phyloP scores from a whole-genome alignment of 2,888 invertebrate genomes.

The Bruchidius siliquastri region DNA sequence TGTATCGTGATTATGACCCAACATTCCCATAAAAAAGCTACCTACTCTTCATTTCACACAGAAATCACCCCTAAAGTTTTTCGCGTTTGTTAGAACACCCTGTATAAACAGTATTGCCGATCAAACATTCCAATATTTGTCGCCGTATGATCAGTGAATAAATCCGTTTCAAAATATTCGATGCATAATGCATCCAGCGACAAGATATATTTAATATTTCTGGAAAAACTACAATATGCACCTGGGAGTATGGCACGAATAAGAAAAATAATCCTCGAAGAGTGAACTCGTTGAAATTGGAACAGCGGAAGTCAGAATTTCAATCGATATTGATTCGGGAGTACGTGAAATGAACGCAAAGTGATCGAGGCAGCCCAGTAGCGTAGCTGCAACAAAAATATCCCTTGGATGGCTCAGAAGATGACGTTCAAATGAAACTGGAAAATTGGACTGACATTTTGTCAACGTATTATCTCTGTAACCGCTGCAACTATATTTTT shows the following conservation, averaged over 20 bases:
- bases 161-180: slow-evolving; percentile 21
- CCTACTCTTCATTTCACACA: too few relatives aligned
- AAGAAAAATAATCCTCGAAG: slow-evolving; percentile 10
- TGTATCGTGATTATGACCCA: too few relatives aligned
- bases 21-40: too few relatives aligned
- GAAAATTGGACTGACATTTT: too few relatives aligned
- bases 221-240: slow-evolving; percentile 8
- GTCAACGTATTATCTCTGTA: too few relatives aligned
- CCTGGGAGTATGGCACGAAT: slow-evolving; percentile 8
- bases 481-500: too few relatives aligned
- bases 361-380: slow-evolving; percentile 3
- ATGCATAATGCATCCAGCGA: background rate
- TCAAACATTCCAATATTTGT: too few relatives aligned
- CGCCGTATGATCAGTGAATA: background rate
- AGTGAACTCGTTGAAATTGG: slow-evolving; percentile 17
- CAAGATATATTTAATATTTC: slow-evolving; percentile 3
- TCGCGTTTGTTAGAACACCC: too few relatives aligned
- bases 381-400: background rate
- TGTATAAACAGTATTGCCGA: too few relatives aligned
- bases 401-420: too few relatives aligned
- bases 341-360: slow-evolving; percentile 16
- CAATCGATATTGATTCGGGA: slow-evolving; percentile 27
- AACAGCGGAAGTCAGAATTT: slow-evolving; percentile 16
- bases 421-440: too few relatives aligned
- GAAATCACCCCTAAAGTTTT: too few relatives aligned